A percentile compares a stretch with the other conserved stretches of the same genome.
Conservation (phyloP, 2,888 invertebrate genomes). For the Erebia aethiops region DNA sequence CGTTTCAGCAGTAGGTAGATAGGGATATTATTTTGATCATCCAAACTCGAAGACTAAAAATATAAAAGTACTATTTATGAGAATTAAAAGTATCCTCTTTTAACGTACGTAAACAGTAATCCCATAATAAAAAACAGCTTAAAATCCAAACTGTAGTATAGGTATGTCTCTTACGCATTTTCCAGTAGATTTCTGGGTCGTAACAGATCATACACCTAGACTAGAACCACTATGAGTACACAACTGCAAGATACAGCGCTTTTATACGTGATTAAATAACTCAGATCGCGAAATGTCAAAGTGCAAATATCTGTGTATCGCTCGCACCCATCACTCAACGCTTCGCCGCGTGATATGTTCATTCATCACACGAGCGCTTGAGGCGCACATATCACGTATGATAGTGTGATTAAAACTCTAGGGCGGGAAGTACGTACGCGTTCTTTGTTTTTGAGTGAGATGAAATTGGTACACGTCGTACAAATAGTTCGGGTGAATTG, state of each 20-base stretch:
- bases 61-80: too few species aligned
- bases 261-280: slow-evolving; percentile 79
- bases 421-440: slow-evolving; percentile 32
- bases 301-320: slow-evolving; percentile 79
- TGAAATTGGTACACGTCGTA: slow-evolving; percentile 13
- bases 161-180: too few species aligned
- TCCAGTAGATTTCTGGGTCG: too few species aligned
- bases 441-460: slow-evolving; percentile 37
- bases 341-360: slow-evolving; percentile 63
- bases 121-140: too few species aligned
- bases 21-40: too few species aligned
- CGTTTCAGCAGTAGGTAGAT: too few species aligned
- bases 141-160: too few species aligned
- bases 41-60: too few species aligned
- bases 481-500: slow-evolving; percentile 4
- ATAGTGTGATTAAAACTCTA: slow-evolving; percentile 41
- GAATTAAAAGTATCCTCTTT: too few species aligned
- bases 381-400: slow-evolving; percentile 44
- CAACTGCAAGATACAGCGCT: slow-evolving; percentile 49
- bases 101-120: too few species aligned
- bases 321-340: slow-evolving; percentile 63
- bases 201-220: not conserved
- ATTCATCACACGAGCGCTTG: slow-evolving; percentile 70
- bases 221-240: not conserved
- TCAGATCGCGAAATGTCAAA: slow-evolving; percentile 82